Percentiles rank a stretch among this genome's conserved stretches.
These are phyloP conservation scores for Isichthys henryi DNA, from an alignment of 2,113 vertebrate species.

Conservation along the genomic window DNA sequence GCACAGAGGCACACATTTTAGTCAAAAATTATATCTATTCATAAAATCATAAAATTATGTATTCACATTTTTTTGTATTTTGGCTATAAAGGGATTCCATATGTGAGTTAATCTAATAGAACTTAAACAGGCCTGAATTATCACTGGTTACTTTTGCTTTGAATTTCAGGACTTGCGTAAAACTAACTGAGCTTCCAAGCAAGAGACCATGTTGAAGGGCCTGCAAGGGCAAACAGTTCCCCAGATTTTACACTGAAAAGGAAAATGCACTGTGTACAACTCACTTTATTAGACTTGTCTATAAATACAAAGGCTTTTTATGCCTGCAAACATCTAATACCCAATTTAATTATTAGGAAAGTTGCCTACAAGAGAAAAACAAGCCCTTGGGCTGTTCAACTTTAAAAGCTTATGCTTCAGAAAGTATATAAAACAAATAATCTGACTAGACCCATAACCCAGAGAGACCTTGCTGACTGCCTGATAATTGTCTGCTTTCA, in stretches of 20 bases:
- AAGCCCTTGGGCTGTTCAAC: conserved; percentile 61
- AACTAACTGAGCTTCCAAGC: background rate
- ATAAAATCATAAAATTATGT: background rate
- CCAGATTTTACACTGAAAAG: background rate
- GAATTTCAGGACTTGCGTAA: background rate
- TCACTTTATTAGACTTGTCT: conserved; percentile 1
- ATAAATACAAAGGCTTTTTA: conserved; percentile 34
- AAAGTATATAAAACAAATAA: conserved; percentile 68
- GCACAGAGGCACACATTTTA: background rate
- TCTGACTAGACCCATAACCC: conserved; percentile 65
- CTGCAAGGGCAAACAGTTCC: background rate
- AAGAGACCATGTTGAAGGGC: background rate
- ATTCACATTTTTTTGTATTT: background rate
- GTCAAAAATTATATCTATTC: background rate
- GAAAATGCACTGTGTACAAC: background rate
- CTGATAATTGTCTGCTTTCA: conserved; percentile 68
- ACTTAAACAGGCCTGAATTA: background rate
- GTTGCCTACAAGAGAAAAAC: conserved; percentile 43
- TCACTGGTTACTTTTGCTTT: background rate
- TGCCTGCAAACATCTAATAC: conserved; percentile 59
- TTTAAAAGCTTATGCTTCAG: conserved; percentile 63
- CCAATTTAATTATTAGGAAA: conserved; percentile 62
- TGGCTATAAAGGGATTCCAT: background rate
- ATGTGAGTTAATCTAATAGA: background rate
- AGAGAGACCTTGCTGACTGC: conserved; percentile 60